phyloP scores from a whole-genome alignment of 92 coral and sea anemone genomes.

The Hydrozoanthus gracilis region DNA sequence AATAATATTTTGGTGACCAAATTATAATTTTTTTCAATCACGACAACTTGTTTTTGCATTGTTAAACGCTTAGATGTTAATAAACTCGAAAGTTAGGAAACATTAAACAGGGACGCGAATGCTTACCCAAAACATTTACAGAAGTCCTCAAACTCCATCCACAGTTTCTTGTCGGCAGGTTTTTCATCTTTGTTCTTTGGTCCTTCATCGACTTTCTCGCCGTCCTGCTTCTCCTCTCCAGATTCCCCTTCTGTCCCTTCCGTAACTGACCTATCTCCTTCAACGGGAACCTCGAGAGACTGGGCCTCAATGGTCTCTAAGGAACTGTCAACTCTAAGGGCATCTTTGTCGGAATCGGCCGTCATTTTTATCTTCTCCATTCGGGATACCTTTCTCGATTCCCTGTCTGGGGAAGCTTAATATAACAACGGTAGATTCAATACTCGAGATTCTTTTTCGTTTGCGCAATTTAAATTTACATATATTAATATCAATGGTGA shows the following conservation, averaged over 20 bases:
- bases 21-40: no score
- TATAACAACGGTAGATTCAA: background rate
- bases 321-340: conserved; percentile 59
- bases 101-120: background rate
- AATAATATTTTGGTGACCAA: no score
- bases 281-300: conserved; percentile 67
- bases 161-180: conserved; percentile 86
- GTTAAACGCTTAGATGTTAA: no score
- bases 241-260: conserved; percentile 75
- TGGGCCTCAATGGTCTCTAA: conserved; percentile 56
- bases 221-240: conserved; percentile 82
- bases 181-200: conserved; percentile 63
- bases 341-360: conserved; percentile 61
- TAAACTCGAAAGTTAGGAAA: no score
- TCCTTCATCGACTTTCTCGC: conserved; percentile 75
- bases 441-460: background rate
- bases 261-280: conserved; percentile 67
- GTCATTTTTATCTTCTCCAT: conserved; percentile 77
- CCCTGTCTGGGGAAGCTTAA: conserved; percentile 78
- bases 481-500: background rate
- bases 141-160: conserved; percentile 99
- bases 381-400: conserved; percentile 74
- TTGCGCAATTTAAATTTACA: background rate
- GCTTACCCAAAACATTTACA: conserved; percentile 96
- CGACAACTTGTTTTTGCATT: no score